Conservation (phyloP, 2,888 invertebrate genomes). For the Gonocerus acuteangulatus region DNA sequence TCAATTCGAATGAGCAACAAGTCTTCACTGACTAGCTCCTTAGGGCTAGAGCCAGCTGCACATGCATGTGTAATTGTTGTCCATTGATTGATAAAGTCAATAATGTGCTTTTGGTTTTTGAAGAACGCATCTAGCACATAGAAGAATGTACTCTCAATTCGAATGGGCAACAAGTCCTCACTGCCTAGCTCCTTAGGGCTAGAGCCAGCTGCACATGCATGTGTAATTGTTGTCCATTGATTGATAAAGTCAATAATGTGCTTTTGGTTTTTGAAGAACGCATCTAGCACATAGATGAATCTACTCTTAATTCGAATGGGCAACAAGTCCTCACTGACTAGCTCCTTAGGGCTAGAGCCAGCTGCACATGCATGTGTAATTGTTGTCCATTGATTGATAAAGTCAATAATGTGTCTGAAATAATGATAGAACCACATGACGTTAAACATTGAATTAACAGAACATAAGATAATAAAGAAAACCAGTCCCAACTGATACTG, state of each 20-base stretch:
- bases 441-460: not conserved
- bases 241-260: too few relatives aligned
- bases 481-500: not conserved
- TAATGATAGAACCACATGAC: not conserved
- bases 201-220: not conserved
- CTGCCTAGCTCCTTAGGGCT: too few relatives aligned
- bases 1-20: too few relatives aligned
- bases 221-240: not conserved
- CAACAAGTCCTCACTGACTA: too few relatives aligned
- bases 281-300: too few relatives aligned
- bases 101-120: too few relatives aligned
- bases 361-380: not conserved
- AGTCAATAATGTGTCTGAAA: not conserved
- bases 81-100: not conserved
- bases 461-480: not conserved
- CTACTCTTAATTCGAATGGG: too few relatives aligned
- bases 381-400: not conserved
- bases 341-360: not conserved
- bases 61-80: not conserved
- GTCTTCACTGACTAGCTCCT: too few relatives aligned
- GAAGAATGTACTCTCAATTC: too few relatives aligned
- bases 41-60: not conserved
- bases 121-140: too few relatives aligned
- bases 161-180: too few relatives aligned
- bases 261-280: too few relatives aligned